phyloP scores from a whole-genome alignment of 64 coral and sea anemone species.

The Anthopleura sola region DNA sequence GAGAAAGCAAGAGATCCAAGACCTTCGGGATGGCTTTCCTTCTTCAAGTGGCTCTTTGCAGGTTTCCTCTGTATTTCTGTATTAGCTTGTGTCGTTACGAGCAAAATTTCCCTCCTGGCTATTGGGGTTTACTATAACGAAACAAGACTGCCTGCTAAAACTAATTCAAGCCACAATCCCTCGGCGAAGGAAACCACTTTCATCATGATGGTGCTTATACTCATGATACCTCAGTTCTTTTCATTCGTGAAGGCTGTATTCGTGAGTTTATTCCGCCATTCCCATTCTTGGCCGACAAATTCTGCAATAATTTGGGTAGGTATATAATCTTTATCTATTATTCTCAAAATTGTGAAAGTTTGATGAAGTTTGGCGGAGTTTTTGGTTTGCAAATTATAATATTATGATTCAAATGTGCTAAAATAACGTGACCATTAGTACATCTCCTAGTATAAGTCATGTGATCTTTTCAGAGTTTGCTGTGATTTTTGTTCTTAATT shows the following conservation, averaged over 20 bases:
- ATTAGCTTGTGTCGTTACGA: constrained; percentile 62
- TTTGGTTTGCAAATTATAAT: neutral
- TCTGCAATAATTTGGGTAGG: constrained; percentile 49
- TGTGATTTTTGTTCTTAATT: too few species aligned
- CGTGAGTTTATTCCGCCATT: constrained; percentile 21
- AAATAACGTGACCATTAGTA: too few species aligned
- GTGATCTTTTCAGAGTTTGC: neutral
- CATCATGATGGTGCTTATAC: constrained; percentile 48
- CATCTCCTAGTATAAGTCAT: too few species aligned
- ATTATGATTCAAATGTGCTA: too few species aligned
- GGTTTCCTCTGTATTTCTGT: constrained; percentile 45
- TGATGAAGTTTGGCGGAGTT: neutral
- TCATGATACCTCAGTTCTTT: constrained; percentile 53
- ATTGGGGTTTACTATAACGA: constrained; percentile 6
- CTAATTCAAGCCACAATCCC: neutral
- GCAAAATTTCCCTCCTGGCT: constrained; percentile 73
- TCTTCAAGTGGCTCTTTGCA: constrained; percentile 61
- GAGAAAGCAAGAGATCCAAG: constrained; percentile 57
- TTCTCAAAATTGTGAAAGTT: neutral
- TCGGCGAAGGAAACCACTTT: constrained; percentile 24
- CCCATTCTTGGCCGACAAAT: constrained; percentile 36
- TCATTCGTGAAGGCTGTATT: constrained; percentile 9
- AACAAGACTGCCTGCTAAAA: neutral
- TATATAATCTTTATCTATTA: neutral
- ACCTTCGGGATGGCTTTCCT: constrained; percentile 45